phyloP scores from a whole-genome alignment of 1,140 invertebrate genomes.

The Microvelia longipes region DNA sequence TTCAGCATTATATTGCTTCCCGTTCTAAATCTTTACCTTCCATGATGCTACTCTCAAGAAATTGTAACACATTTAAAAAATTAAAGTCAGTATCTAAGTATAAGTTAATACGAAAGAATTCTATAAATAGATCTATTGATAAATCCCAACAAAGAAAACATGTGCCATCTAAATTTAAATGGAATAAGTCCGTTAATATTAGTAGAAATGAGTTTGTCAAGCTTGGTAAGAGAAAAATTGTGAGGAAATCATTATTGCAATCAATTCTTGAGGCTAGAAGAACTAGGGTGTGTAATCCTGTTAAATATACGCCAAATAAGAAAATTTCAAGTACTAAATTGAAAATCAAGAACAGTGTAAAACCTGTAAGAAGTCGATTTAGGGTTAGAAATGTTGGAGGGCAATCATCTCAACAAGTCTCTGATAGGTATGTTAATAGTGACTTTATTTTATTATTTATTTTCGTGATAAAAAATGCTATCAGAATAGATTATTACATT shows the following conservation, averaged over 20 bases:
- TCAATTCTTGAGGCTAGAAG: background rate
- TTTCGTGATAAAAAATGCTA: no score
- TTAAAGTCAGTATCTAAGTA: background rate
- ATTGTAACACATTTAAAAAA: background rate
- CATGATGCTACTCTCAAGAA: background rate
- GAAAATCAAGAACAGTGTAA: background rate
- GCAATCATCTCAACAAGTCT: no score
- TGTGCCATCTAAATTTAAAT: background rate
- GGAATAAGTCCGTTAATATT: no score
- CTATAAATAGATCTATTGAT: background rate
- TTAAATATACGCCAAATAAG: background rate
- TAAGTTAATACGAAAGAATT: background rate
- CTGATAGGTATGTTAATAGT: no score
- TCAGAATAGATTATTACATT: no score
- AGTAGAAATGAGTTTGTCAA: background rate
- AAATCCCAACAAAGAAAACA: background rate
- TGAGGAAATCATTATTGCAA: background rate
- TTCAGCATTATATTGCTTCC: background rate
- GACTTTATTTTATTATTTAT: no score
- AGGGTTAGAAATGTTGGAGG: background rate
- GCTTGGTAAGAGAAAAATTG: constrained; percentile 1
- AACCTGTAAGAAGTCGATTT: background rate
- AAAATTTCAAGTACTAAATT: background rate
- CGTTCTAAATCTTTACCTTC: background rate
- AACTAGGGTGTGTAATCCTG: background rate